These are phyloP conservation scores for Drosophila sulfurigaster DNA, from an alignment of 1,140 invertebrate species.

Conservation along the genomic window DNA sequence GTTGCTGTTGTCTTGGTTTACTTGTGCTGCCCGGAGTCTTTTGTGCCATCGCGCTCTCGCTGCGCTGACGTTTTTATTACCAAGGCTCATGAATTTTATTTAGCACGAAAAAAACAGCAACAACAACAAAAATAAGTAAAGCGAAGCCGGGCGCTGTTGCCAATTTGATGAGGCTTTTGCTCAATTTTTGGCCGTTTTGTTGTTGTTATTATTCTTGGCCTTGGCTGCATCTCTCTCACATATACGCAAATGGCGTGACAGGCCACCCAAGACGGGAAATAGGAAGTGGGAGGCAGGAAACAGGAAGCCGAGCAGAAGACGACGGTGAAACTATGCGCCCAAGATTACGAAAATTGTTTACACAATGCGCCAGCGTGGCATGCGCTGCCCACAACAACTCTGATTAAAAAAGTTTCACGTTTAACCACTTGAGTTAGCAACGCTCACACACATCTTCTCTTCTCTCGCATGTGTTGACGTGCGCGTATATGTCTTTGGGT, in stretches of 20 bases:
- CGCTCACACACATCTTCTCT: conserved; percentile 27
- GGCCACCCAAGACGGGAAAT: background rate
- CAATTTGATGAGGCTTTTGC: conserved; percentile 66
- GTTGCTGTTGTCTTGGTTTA: background rate
- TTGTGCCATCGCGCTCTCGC: conserved; percentile 63
- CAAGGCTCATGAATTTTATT: conserved; percentile 81
- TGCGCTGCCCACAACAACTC: conserved; percentile 74
- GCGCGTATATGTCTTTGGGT: conserved; percentile 16
- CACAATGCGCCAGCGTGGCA: conserved; percentile 56
- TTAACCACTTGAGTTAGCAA: conserved; percentile 77
- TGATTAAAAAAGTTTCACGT: conserved; percentile 83
- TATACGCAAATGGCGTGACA: conserved; percentile 49
- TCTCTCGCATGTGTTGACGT: conserved; percentile 16
- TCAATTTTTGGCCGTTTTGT: background rate
- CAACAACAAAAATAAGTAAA: background rate
- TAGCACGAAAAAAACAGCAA: conserved; percentile 46
- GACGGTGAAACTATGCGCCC: conserved; percentile 63
- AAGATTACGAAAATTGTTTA: conserved; percentile 75
- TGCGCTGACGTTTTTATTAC: conserved; percentile 76
- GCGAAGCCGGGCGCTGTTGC: conserved; percentile 41
- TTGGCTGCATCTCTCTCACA: conserved; percentile 37
- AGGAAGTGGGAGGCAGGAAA: background rate
- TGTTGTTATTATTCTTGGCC: conserved; percentile 15
- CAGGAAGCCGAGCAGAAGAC: conserved; percentile 14
- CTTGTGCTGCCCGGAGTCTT: conserved; percentile 40